phyloP scores from a whole-genome alignment of 1,140 invertebrate genomes.

The Micrasema minimum region DNA sequence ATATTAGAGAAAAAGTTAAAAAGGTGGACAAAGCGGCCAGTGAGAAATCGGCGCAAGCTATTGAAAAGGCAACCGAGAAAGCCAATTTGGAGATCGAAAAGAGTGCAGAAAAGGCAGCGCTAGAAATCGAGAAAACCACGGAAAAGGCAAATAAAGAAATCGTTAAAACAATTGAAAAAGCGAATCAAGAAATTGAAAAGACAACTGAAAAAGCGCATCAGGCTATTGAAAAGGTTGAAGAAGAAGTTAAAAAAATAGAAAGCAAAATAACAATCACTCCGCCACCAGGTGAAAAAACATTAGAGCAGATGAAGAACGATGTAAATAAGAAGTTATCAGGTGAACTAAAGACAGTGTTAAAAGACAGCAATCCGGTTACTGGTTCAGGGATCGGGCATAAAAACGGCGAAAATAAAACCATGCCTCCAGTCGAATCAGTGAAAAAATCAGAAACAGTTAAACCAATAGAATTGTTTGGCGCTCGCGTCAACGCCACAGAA shows the following conservation, averaged over 20 bases:
- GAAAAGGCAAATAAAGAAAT: too few relatives aligned
- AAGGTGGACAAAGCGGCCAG: constrained; percentile 54
- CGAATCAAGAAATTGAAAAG: too few relatives aligned
- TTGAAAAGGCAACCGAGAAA: constrained; percentile 58
- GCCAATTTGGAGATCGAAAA: constrained; percentile 46
- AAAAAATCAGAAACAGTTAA: constrained; percentile 38
- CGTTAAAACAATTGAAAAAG: too few relatives aligned
- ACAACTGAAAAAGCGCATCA: too few relatives aligned
- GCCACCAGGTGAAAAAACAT: constrained; percentile 60
- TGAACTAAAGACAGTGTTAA: constrained; percentile 55
- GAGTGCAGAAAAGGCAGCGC: constrained; percentile 55
- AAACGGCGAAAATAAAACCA: constrained; percentile 40
- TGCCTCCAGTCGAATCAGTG: constrained; percentile 46
- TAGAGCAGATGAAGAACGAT: constrained; percentile 50
- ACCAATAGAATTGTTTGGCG: not conserved
- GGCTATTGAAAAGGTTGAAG: too few relatives aligned
- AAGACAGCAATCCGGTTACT: constrained; percentile 20
- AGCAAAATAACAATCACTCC: constrained; percentile 60
- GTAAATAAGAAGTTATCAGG: constrained; percentile 53
- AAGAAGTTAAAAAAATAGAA: constrained; percentile 54
- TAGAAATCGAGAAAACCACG: too few relatives aligned
- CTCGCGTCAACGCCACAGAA: constrained; percentile 17
- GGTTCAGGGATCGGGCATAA: constrained; percentile 35
- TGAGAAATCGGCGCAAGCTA: constrained; percentile 56
- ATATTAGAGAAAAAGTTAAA: constrained; percentile 47